Base-by-base conservation (phyloP, 2,888 invertebrate species). In the Polietes domitor region DNA sequence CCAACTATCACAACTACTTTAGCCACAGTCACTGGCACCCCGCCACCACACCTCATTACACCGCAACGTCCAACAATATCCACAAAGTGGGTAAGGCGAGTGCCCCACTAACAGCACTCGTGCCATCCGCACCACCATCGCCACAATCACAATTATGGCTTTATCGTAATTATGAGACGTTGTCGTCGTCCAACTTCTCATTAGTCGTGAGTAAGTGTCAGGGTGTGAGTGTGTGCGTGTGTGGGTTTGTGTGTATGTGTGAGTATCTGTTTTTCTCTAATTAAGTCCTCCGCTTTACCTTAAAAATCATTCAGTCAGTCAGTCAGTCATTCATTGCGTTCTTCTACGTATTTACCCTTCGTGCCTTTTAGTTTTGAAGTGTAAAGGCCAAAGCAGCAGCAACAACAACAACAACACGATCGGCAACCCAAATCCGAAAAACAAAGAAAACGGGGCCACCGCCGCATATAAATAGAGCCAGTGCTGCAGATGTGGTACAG, bases 271-370 rank as follows among this genome's bases (percentile, higher is more conserved):
- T 81, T 80, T 75, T 63, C 78, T 81, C 81, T 81, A 84, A 84
- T 84, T 84, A 84, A 84, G 81, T 79, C 55, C 84, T 83, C 74
- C 80, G 78, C 76, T 84, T 84, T 77, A 79, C 75, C 83, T 81
- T 43, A 68, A 68, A 80, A 81, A 81, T 73, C 73, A 73, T 76
- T 76, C 61, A 68, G 72, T 71, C 47, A 68, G 55, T 71, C 65
- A 78, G 15, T 41, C 55, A 32, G 55, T 21, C 26, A 15, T 58
- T 24, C 68, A 61, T 43, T 65, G 65, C 41, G 24, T 68, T 68
- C 15, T 24, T 41, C 37, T 43, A n/a, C n/a, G n/a, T n/a, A 68
- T 68, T 61, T 61, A 61, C 61, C 19, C 55, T 55, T 61, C 26
- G 21, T 21, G 24, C 12, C 68, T 68, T 43, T 68, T 68, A 43